These are phyloP conservation scores for Thaumatotibia leucotreta DNA, from an alignment of 1,140 invertebrate species.

Conservation along the genomic window DNA sequence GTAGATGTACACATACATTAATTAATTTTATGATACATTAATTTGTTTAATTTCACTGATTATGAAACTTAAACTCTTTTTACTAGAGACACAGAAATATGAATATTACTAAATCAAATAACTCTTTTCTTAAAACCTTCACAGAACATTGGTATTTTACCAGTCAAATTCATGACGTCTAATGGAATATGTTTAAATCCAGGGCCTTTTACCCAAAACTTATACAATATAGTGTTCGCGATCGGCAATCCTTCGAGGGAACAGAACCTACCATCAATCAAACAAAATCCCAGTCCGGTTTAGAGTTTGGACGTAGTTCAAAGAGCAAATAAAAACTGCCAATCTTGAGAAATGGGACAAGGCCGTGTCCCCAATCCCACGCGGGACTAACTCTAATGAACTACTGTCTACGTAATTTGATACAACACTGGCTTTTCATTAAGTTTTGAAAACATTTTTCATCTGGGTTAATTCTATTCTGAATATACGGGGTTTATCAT, in stretches of 20 bases:
- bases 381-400: slow-evolving; percentile 21
- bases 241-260: slow-evolving; percentile 15
- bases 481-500: too few species aligned
- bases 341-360: slow-evolving; percentile 66
- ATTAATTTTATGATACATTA: too few species aligned
- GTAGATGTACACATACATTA: too few species aligned
- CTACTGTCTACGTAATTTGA: slow-evolving; percentile 9
- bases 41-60: too few species aligned
- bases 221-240: neutral
- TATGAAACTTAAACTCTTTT: too few species aligned
- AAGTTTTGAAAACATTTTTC: neutral
- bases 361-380: slow-evolving; percentile 55
- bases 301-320: slow-evolving; percentile 59
- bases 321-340: slow-evolving; percentile 69
- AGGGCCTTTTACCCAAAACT: neutral
- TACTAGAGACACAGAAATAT: too few species aligned
- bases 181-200: neutral
- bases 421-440: neutral
- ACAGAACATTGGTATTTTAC: too few species aligned
- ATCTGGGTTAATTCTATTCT: neutral
- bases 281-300: slow-evolving; percentile 19
- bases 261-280: slow-evolving; percentile 27
- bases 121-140: too few species aligned
- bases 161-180: neutral
- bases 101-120: too few species aligned